Conservation (phyloP, 1,140 invertebrate genomes). For the Nomia melanderi region DNA sequence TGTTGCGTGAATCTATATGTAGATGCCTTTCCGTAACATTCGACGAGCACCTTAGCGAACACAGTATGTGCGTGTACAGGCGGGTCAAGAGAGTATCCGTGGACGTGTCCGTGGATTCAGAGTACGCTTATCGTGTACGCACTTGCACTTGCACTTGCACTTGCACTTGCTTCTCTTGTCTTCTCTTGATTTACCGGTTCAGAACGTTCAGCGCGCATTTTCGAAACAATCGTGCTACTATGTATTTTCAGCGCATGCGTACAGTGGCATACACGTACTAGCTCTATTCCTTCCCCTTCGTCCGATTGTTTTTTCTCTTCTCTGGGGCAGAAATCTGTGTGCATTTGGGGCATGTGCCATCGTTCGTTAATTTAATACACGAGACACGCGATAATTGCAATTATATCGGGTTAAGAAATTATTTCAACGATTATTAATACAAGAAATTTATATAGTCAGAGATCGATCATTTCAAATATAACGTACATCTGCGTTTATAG, state of each 20-base stretch:
- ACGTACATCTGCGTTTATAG: constrained; percentile 4
- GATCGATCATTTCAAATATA: not conserved
- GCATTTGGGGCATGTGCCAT: constrained; percentile 50
- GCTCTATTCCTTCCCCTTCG: constrained; percentile 21
- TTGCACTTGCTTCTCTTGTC: too few species aligned
- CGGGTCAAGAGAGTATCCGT: not conserved
- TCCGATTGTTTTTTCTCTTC: constrained; percentile 13
- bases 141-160: too few species aligned
- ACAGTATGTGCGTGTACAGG: not conserved
- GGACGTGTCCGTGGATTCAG: not conserved
- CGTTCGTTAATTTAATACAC: constrained; percentile 15
- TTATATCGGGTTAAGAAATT: constrained; percentile 1
- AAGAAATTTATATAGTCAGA: constrained; percentile 8
- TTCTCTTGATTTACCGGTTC: too few species aligned
- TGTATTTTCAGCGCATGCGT: constrained; percentile 17
- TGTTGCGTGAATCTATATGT: not conserved
- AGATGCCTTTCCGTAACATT: not conserved
- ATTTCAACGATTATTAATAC: constrained; percentile 8
- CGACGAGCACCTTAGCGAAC: too few species aligned
- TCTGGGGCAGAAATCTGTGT: constrained; percentile 15
- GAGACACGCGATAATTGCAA: not conserved
- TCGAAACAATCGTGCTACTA: not conserved
- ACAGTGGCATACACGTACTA: constrained; percentile 12
- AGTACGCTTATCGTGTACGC: not conserved
- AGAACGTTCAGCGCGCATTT: too few species aligned